Conservation (phyloP, 92 coral and sea anemone genomes). For the Zoanthus gigantus region DNA sequence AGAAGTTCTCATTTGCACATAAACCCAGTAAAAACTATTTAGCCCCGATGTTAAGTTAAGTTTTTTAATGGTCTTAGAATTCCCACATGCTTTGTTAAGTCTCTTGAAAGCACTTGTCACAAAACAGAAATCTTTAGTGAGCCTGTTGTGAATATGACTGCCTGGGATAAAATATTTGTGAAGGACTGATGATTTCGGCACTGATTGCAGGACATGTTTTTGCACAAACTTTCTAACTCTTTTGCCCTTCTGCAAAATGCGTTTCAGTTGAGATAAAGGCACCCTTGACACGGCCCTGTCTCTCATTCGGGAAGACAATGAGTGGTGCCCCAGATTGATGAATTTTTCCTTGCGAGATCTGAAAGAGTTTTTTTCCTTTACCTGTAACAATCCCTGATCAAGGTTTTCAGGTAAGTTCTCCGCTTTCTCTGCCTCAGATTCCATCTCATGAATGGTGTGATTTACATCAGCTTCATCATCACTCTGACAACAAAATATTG, state of each 20-base stretch:
- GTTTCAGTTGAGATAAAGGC: background rate
- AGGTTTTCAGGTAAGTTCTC: slow-evolving; percentile 3
- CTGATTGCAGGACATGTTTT: background rate
- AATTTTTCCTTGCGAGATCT: slow-evolving; percentile 17
- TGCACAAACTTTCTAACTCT: background rate
- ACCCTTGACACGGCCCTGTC: slow-evolving; percentile 19
- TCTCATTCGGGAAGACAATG: background rate
- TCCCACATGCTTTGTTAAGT: slow-evolving; percentile 14
- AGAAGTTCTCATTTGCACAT: slow-evolving; percentile 45
- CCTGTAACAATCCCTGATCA: slow-evolving; percentile 11
- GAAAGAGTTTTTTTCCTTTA: slow-evolving; percentile 9
- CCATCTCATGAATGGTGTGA: background rate
- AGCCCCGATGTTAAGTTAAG: slow-evolving; percentile 23
- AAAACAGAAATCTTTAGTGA: background rate
- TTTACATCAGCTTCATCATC: slow-evolving; percentile 19
- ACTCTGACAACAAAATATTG: slow-evolving; percentile 25
- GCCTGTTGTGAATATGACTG: background rate
- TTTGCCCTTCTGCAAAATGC: background rate
- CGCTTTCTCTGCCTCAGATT: slow-evolving; percentile 5
- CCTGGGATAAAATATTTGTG: background rate
- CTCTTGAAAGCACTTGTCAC: background rate
- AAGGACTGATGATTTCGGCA: background rate
- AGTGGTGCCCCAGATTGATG: background rate
- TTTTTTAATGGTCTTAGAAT: slow-evolving; percentile 33
- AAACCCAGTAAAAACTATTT: background rate